Conservation (phyloP, 2,113 vertebrate genomes). For the Psittacula cyanocephala region DNA sequence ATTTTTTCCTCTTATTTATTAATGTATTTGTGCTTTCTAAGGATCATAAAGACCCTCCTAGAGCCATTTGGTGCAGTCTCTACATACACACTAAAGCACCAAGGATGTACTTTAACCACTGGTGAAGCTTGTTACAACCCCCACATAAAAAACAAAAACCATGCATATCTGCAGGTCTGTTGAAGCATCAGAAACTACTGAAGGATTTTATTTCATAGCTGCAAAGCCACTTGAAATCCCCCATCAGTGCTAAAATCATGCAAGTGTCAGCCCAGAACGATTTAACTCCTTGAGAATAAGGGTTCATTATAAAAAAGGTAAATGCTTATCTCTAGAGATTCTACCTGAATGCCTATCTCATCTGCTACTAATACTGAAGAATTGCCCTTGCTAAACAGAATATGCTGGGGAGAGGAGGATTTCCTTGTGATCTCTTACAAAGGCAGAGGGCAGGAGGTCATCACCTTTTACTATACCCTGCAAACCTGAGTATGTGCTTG, state of each 20-base stretch:
- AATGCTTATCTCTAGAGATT: background rate
- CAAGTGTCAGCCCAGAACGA: constrained; percentile 10
- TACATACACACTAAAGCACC: background rate
- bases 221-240: constrained; percentile 40
- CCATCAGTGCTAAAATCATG: constrained; percentile 20
- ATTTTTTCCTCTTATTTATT: constrained; percentile 20
- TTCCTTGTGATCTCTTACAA: background rate
- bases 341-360: background rate
- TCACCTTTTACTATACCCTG: background rate
- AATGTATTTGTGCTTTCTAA: constrained; percentile 17
- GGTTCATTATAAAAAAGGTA: background rate
- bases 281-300: constrained; percentile 17
- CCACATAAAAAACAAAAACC: constrained; percentile 2
- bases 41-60: background rate
- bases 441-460: background rate
- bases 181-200: constrained; percentile 26
- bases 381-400: constrained; percentile 1
- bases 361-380: background rate
- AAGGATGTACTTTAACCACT: background rate
- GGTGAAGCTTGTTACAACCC: constrained; percentile 2
- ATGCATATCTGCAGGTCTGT: constrained; percentile 41
- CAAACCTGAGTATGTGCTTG: background rate
- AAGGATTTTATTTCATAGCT: constrained; percentile 32
- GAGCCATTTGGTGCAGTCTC: background rate
- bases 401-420: background rate